Percentiles rank a stretch among this genome's conserved stretches.
Evolutionary conservation across 2,888 invertebrate genomes (phyloP).

Genomic region (Melitaea athalia): DNA sequence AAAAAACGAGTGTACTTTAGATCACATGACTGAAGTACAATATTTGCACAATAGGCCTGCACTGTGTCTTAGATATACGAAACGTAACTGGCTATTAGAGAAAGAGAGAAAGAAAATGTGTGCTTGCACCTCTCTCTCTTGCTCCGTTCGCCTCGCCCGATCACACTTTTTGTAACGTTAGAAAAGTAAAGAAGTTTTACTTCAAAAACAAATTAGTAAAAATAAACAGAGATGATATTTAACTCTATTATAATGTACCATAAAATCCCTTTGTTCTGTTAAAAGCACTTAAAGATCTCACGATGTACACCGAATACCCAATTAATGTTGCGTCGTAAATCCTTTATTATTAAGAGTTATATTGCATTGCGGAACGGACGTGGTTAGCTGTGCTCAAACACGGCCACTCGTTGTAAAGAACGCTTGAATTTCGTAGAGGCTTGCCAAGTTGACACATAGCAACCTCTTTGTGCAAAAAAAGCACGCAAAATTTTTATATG

Average conservation of each 20-base stretch:
- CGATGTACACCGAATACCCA: background rate
- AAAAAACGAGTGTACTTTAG: no score
- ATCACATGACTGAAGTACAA: no score
- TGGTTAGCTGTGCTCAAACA: conserved; percentile 1
- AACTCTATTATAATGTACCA: background rate
- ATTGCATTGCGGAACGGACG: background rate
- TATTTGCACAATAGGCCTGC: no score
- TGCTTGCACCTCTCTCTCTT: no score
- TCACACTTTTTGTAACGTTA: no score
- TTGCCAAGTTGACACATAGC: conserved; percentile 6
- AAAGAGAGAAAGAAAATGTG: no score
- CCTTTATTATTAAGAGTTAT: background rate
- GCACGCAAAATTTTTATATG: background rate
- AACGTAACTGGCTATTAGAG: no score
- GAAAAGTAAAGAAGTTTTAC: no score
- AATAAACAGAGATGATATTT: no score
- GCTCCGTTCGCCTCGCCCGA: no score
- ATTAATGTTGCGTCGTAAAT: background rate
- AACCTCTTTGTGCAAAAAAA: background rate
- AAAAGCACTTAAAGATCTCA: background rate
- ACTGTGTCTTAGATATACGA: no score
- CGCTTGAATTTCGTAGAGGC: conserved; percentile 5
- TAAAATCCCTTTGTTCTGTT: conserved; percentile 7
- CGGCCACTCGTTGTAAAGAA: conserved; percentile 3
- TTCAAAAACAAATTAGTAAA: background rate